Percentiles rank a stretch among this genome's conserved stretches.
Evolutionary conservation across 1,140 invertebrate species (phyloP).

Genomic region (Stegodyphus dumicola): DNA sequence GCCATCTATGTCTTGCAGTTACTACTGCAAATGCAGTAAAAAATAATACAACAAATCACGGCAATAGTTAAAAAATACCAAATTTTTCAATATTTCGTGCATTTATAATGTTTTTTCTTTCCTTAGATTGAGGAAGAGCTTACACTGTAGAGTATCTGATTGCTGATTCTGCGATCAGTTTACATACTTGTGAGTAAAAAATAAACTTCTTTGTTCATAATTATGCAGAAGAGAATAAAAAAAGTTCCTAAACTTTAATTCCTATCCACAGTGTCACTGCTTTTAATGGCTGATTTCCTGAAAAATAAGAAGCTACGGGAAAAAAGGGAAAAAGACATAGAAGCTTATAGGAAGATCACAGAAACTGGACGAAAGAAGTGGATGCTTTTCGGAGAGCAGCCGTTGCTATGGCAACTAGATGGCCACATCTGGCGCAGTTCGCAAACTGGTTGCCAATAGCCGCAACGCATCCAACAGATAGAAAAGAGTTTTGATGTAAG

Average conservation of each 20-base stretch:
- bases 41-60: too few relatives aligned
- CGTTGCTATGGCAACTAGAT: constrained; percentile 42
- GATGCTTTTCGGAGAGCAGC: neutral
- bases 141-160: too few relatives aligned
- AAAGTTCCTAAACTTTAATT: neutral
- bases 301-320: neutral
- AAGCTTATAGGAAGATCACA: neutral
- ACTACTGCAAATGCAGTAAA: too few relatives aligned
- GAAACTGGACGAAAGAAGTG: constrained; percentile 37
- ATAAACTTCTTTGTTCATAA: too few relatives aligned
- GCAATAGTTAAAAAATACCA: too few relatives aligned
- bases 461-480: constrained; percentile 44
- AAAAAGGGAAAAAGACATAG: neutral
- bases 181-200: too few relatives aligned
- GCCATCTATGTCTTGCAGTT: too few relatives aligned
- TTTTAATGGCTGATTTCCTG: neutral
- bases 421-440: constrained; percentile 52
- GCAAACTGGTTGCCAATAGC: constrained; percentile 58
- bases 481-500: constrained; percentile 22
- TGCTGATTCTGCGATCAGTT: too few relatives aligned
- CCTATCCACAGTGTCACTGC: neutral
- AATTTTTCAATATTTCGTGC: too few relatives aligned
- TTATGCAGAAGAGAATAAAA: too few relatives aligned
- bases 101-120: too few relatives aligned
- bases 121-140: too few relatives aligned